Evolutionary conservation across 2,113 vertebrate genomes (phyloP), one percentile per base, ranked within the genome.

Genomic region (Symphodus melops): DNA sequence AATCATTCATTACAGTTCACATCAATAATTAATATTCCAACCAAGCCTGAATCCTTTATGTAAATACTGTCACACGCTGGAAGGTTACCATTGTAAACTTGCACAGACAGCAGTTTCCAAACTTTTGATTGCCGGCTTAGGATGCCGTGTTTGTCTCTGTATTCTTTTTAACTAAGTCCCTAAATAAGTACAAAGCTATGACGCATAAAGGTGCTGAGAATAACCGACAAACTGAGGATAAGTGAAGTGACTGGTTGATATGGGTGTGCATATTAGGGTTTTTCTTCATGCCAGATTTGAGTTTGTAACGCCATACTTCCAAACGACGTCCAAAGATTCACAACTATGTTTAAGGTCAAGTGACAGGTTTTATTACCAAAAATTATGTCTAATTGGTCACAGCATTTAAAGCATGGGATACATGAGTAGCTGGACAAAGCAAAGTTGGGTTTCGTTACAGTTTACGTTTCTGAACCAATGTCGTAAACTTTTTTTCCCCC

Each of bases 21-120:
- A 94, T 95, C 90, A 95, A 95, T 95, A 93, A 95, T 95, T 94
- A 93, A 95, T 92, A 92, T 90, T 92, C 91, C 90, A 90, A 88
- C 81, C 88, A 79, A 92, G 91, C 91, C 87, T 81, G 88, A 87
- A 90, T 93, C 91, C 93, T 93, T 94, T 94, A 95, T 95, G 92
- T 95, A 95, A 95, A 95, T 94, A 94, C 85, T 92, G 91, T 92
- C 91, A 89, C 87, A 88, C 85, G 25, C 87, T 68, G 75, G 91
- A 95, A 94, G 93, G 91, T 93, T 94, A 93, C 81, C 52, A 88
- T 67, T 82, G 87, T 85, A 91, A 93, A 94, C 83, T 89, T 94
- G 93, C 94, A 55, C 8, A 77, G 90, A 83, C 91, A 91, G 91
- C 93, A 93, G 74, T 94, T 94, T 94, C 76, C 71, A 53, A 92